Percentiles rank a stretch among this genome's conserved stretches.
Evolutionary conservation across 2,113 vertebrate genomes (phyloP).

Genomic region (Chelonoidis abingdonii): DNA sequence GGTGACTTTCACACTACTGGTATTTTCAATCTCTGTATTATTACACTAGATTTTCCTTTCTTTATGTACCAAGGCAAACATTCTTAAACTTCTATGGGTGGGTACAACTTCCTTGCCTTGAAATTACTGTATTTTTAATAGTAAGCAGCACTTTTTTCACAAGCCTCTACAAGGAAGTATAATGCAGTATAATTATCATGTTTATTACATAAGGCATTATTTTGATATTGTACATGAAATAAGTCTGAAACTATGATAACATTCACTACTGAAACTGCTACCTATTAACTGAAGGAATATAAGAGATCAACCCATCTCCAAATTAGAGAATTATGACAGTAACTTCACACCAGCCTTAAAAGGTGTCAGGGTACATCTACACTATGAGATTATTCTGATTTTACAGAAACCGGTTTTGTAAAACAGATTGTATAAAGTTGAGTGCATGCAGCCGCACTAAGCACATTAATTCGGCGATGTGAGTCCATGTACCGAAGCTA

Average conservation of each 20-base stretch:
- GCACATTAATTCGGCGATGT: no score
- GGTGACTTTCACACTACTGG: background rate
- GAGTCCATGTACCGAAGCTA: no score
- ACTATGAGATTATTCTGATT: no score
- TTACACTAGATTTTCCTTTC: background rate
- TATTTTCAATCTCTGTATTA: background rate
- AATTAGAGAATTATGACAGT: background rate
- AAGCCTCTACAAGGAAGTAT: background rate
- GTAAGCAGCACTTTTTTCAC: background rate
- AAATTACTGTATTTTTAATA: background rate
- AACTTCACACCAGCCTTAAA: background rate
- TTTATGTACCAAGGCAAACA: background rate
- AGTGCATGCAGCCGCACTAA: no score
- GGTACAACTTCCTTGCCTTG: background rate
- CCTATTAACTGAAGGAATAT: background rate
- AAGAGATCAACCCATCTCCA: background rate
- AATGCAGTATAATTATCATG: no score
- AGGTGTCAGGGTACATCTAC: background rate
- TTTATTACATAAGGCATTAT: background rate
- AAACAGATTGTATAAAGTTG: no score
- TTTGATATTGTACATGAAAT: background rate
- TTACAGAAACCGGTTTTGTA: no score
- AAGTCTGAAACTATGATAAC: background rate
- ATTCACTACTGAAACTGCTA: background rate
- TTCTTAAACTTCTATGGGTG: background rate